phyloP scores from a whole-genome alignment of 2,888 invertebrate genomes.

The Mimas tiliae region DNA sequence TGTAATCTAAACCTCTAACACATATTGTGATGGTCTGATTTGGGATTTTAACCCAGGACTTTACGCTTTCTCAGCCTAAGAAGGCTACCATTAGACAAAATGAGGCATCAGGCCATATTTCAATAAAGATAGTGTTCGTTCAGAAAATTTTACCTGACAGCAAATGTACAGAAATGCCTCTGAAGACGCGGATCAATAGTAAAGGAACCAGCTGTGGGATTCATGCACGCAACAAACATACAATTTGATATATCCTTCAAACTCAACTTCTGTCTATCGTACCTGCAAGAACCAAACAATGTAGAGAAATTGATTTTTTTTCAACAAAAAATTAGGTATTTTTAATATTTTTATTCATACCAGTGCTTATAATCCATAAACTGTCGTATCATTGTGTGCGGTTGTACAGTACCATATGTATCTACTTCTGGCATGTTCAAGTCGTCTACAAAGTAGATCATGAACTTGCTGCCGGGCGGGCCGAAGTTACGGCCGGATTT shows the following conservation, averaged over 20 bases:
- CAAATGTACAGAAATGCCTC: constrained; percentile 94
- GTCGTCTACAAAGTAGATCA: constrained; percentile 98
- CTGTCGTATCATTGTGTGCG: constrained; percentile 96
- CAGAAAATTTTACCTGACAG: constrained; percentile 86
- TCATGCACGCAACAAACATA: constrained; percentile 98
- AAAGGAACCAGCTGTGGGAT: constrained; percentile 97
- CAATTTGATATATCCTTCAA: constrained; percentile 96
- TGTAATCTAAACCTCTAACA: too few relatives aligned
- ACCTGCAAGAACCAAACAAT: constrained; percentile 77
- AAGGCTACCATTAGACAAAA: too few relatives aligned
- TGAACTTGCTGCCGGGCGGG: constrained; percentile 95
- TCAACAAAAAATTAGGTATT: not conserved
- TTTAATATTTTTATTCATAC: constrained; percentile 66
- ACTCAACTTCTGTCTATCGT: constrained; percentile 93
- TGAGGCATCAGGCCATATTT: not conserved
- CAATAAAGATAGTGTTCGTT: not conserved
- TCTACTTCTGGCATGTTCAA: constrained; percentile 99
- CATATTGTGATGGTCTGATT: too few relatives aligned
- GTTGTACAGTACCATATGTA: constrained; percentile 96
- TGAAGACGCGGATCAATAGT: constrained; percentile 96
- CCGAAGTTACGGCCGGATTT: constrained; percentile 97
- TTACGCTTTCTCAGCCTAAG: too few relatives aligned
- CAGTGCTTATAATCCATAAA: constrained; percentile 97
- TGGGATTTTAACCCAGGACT: too few relatives aligned
- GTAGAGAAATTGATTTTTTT: too few relatives aligned